Evolutionary conservation across 2,797 vertebrate species (phyloP), one percentile per base, ranked within the genome.

Genomic region (Microtus obscurus): DNA sequence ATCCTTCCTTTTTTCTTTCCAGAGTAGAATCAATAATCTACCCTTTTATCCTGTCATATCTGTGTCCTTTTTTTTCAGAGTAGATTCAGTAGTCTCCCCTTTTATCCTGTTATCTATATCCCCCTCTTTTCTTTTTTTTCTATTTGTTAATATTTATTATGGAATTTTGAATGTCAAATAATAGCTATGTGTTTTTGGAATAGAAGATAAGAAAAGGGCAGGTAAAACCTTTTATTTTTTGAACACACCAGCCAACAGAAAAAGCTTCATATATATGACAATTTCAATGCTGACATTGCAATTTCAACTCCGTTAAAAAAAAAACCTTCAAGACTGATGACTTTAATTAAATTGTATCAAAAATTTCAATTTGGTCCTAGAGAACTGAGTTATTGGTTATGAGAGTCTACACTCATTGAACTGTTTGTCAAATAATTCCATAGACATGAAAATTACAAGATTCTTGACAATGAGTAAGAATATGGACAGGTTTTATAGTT

Each of bases 301-400:
- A 93, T 89, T 92, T 93, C 53, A 81, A 90, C 76, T 96, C 95
- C 74, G 23, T 71, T 91, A 91, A 80, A 88, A 48, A 69, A 31
- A 56, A 53, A 17, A 51, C 16, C 61, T 56, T 59, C 67, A 43
- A 69, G 17, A 93, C 89, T 81, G 56, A 95, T 87, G 40, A 71
- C 59, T 87, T 95, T 91, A 90, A 96, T 95, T 95, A 87, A 97
- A 90, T 43, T 79, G 65, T 74, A 81, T 86, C 31, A 93, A 56
- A 19, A 19, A 89, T 90, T 96, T 97, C 93, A 92, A 89, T 61
- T 95, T 93, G 40, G 69, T 78, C 19, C 63, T 94, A 85, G 71
- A 92, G 61, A 80, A 61, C 63, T 89, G 31, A 40, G 34, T 88
- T 90, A 69, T 71, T 90, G 91, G n/a, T 29, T 92, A 88, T 37